Conservation (phyloP, 2,797 vertebrate genomes). For the Psittacula echo region DNA sequence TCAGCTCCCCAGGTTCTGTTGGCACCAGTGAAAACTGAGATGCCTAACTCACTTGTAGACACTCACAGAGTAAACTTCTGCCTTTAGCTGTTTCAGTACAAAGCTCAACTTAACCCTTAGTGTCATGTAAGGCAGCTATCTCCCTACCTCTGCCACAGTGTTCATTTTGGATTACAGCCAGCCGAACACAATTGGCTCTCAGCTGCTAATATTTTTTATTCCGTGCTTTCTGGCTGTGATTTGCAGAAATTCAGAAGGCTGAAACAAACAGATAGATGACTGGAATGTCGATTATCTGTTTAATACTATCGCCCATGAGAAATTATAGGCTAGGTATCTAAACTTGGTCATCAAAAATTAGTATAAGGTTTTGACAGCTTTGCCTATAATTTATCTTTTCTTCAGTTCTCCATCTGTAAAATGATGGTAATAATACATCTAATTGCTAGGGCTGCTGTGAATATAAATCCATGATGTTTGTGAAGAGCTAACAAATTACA, state of each 20-base stretch:
- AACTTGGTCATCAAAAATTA: conserved; percentile 59
- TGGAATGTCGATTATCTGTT: conserved; percentile 37
- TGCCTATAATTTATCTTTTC: conserved; percentile 49
- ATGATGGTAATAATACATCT: conserved; percentile 50
- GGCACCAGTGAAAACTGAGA: not conserved
- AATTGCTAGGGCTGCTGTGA: conserved; percentile 52
- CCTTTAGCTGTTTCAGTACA: not conserved
- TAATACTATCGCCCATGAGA: conserved; percentile 18
- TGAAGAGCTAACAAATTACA: conserved; percentile 53
- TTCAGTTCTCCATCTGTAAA: conserved; percentile 55
- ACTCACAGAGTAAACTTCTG: not conserved
- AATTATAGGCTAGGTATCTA: conserved; percentile 44
- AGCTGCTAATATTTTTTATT: not conserved
- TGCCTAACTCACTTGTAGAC: not conserved
- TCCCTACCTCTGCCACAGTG: not conserved
- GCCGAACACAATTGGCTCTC: not conserved
- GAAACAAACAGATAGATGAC: not conserved
- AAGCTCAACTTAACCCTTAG: not conserved
- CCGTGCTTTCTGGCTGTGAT: not conserved
- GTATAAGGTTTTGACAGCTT: conserved; percentile 42
- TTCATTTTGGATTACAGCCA: not conserved
- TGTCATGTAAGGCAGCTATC: not conserved
- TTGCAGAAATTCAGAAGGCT: conserved; percentile 18
- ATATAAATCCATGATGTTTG: conserved; percentile 55
- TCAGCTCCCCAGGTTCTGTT: not conserved